These are phyloP conservation scores for Agelas oroides DNA, from an alignment of 37 sponge, comb jelly and placozoan species.

Conservation along the genomic window DNA sequence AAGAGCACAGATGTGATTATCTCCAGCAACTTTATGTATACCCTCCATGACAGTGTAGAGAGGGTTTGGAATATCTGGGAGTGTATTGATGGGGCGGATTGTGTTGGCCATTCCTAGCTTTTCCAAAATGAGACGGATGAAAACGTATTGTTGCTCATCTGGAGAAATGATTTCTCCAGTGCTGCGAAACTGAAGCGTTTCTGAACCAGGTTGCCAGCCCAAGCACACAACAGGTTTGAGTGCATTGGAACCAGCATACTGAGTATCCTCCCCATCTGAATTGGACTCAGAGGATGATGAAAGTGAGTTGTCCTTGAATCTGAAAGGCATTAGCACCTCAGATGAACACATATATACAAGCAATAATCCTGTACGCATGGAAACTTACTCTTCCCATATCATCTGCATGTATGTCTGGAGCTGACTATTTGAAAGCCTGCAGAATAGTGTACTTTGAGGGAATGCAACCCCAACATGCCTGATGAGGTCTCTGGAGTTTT, in stretches of 20 bases:
- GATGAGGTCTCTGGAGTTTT: not conserved
- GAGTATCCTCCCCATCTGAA: constrained; percentile 5
- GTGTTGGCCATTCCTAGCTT: not conserved
- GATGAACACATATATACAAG: too few relatives aligned
- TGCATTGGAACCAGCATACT: not conserved
- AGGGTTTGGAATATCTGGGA: constrained; percentile 16
- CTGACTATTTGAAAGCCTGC: constrained; percentile 1
- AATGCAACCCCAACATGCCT: not conserved
- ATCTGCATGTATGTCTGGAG: constrained; percentile 18
- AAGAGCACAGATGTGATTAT: not conserved
- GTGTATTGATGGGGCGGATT: not conserved
- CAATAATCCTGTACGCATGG: too few relatives aligned
- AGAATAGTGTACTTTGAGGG: not conserved
- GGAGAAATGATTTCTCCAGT: constrained; percentile 4
- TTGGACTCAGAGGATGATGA: not conserved
- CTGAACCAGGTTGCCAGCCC: constrained; percentile 21
- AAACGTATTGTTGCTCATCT: constrained; percentile 1
- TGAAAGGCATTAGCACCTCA: too few relatives aligned
- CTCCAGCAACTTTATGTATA: not conserved
- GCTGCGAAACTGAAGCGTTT: constrained; percentile 10
- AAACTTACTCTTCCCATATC: constrained; percentile 11
- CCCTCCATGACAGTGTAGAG: not conserved
- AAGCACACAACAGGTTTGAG: constrained; percentile 29
- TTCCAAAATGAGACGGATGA: not conserved
- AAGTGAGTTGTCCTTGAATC: not conserved